phyloP scores from a whole-genome alignment of 2,113 vertebrate genomes.

The Choloepus hoffmanni region DNA sequence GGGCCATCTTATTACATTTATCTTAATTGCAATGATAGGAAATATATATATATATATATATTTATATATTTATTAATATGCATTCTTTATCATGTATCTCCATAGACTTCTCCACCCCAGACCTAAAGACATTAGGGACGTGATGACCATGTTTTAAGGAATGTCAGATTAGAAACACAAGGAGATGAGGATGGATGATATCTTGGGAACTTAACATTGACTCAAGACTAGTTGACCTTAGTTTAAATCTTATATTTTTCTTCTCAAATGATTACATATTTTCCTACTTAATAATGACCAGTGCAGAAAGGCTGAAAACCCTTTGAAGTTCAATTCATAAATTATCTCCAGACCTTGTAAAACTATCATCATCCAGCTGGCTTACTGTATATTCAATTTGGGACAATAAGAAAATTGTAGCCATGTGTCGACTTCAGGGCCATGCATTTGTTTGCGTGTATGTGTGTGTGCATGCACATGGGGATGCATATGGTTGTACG shows the following conservation, averaged over 20 bases:
- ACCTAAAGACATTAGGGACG: background rate
- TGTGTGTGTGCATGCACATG: background rate
- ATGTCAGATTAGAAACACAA: background rate
- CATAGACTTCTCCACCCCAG: background rate
- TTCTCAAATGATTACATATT: slow-evolving; percentile 74
- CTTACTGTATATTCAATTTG: slow-evolving; percentile 74
- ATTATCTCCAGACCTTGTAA: slow-evolving; percentile 76
- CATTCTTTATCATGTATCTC: background rate
- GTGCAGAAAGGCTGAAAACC: slow-evolving; percentile 46
- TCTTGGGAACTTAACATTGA: slow-evolving; percentile 41
- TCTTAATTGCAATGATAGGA: background rate
- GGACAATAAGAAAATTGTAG: slow-evolving; percentile 75
- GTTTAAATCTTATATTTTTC: slow-evolving; percentile 64
- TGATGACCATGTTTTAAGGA: background rate
- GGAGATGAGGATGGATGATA: background rate
- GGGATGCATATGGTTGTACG: background rate
- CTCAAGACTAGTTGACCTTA: slow-evolving; percentile 54
- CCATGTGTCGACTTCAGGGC: slow-evolving; percentile 48
- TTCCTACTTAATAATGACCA: slow-evolving; percentile 73
- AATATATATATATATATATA: background rate
- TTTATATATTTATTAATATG: too few species aligned
- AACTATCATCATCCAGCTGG: slow-evolving; percentile 60
- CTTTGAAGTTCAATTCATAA: slow-evolving; percentile 82
- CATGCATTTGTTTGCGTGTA: background rate
- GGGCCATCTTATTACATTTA: background rate